Base-by-base conservation (phyloP, 2,888 invertebrate genomes). In the Mythimna albipuncta region DNA sequence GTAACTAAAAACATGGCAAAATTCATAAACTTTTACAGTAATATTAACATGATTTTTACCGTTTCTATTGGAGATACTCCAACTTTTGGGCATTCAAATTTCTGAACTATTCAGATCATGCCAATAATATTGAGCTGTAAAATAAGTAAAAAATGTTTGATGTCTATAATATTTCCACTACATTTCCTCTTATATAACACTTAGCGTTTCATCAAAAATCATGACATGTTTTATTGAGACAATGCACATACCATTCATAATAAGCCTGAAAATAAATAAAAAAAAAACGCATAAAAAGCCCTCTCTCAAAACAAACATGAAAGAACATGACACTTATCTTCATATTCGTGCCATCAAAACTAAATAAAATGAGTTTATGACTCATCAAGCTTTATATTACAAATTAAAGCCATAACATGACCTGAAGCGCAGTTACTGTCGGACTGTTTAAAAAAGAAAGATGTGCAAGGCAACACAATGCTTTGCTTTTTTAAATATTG, bases 361-460 rank as follows among this genome's bases (percentile, higher is more conserved):
- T 72, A 62, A 67, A 83, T 84, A 81, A 84, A 84, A 81, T 21
- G 21, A 26, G 50, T 77, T 83, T 72, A 84, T 62, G 57, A 52
- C 16, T 72, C 74, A 76, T 78, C 47, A 74, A 57, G 67, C 58
- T 83, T 83, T 81, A 71, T 75, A 59, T 62, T 64, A 35, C 72
- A 68, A 78, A 76, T 83, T 80, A 83, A 76, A 68, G 55, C 61
- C 19, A 26, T 74, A 69, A 58, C 65, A 58, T 62, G 35, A 47
- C 47, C 47, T 47, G 16, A 6, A 47, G 16, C 47, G 47, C 47
- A 47, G 47, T 47, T 47, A 47, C 16, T 47, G 47, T 47, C 6
- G 16, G 47, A 47, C 16, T 47, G 47, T 16, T 19, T 47, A 0
- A 16, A 16, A 47, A 47, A 47, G 19, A 47, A 47, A 47, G 6